Base-by-base conservation (phyloP, 2,888 invertebrate species). In the Callinectes sapidus region DNA sequence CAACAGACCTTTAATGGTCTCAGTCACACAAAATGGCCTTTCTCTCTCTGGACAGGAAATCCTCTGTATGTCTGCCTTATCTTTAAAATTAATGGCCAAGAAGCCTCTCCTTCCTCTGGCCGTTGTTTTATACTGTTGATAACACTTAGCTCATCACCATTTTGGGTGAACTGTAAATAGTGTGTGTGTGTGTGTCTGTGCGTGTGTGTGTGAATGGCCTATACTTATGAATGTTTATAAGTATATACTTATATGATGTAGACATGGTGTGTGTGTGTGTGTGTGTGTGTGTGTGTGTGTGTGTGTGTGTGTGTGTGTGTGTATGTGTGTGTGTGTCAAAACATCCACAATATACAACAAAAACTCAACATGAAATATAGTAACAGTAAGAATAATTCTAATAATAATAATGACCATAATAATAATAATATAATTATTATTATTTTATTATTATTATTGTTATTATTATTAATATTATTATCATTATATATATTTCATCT, bases 1-100 rank as follows among this genome's bases (percentile, higher is more conserved):
- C 28, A 32, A 81, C 35, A 35, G 81, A 32, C 35, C 35, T 14
- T 6, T 1, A 16, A 10, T 35, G 81, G 35, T 35, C 81, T 35
- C 81, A 81, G 32, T 81, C 81, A 35, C 35, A 35, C 71, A 81
- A 81, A 81, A 81, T 81, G 81, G 81, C 81, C 81, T 81, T 81
- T 81, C 81, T 81, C 81, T 81, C 81, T 81, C 35, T 81, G 35
- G 81, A 81, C 81, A 35, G 81, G 81, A 81, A 35, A 81, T 81
- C 81, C 81, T 81, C 81, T 81, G 81, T 81, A 81, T 81, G 81
- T 81, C 81, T 81, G 81, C 81, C 81, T 81, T 81, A 81, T 81
- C 81, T 81, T 81, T 81, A 81, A 81, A 81, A 81, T 81, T 81
- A 81, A 81, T 81, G 81, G 35, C 81, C 81, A 81, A 81, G 81